Percentiles rank a stretch among this genome's conserved stretches.
Conservation (phyloP, 2,113 vertebrate genomes). For the Ariopsis seemanni region DNA sequence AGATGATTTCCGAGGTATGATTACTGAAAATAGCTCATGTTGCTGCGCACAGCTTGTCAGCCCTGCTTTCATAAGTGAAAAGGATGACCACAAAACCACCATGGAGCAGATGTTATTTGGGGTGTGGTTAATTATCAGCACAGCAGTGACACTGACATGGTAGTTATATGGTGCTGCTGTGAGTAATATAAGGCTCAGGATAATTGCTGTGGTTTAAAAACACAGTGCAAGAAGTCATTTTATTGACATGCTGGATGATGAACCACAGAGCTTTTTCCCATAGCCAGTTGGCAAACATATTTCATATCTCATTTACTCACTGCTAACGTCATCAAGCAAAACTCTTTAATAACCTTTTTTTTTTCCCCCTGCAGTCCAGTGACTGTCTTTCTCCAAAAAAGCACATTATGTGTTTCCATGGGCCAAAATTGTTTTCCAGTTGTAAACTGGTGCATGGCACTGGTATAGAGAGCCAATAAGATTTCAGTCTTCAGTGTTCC, state of each 20-base stretch:
- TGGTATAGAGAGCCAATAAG: not conserved
- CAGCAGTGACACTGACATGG: slow-evolving; percentile 2
- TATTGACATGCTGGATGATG: not conserved
- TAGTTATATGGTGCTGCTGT: not conserved
- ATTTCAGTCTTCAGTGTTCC: not conserved
- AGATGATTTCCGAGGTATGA: not conserved
- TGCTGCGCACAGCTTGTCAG: not conserved
- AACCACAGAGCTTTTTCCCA: not conserved
- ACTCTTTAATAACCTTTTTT: not conserved
- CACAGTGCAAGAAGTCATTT: not conserved
- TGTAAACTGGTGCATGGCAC: not conserved
- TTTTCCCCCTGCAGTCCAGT: no score
- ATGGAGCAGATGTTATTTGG: not conserved
- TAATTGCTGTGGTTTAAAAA: not conserved
- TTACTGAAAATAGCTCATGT: not conserved
- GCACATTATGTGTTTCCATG: not conserved
- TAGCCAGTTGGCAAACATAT: not conserved
- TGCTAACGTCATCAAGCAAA: not conserved
- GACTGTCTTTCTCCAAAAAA: not conserved
- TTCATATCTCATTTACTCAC: not conserved
- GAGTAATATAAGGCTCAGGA: not conserved
- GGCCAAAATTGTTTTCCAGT: not conserved
- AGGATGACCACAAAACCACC: not conserved
- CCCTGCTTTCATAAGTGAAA: not conserved
- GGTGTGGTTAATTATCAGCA: not conserved